Percentiles rank a stretch among this genome's conserved stretches.
Conservation (phyloP, 1,140 invertebrate genomes). For the Monomorium pharaonis region DNA sequence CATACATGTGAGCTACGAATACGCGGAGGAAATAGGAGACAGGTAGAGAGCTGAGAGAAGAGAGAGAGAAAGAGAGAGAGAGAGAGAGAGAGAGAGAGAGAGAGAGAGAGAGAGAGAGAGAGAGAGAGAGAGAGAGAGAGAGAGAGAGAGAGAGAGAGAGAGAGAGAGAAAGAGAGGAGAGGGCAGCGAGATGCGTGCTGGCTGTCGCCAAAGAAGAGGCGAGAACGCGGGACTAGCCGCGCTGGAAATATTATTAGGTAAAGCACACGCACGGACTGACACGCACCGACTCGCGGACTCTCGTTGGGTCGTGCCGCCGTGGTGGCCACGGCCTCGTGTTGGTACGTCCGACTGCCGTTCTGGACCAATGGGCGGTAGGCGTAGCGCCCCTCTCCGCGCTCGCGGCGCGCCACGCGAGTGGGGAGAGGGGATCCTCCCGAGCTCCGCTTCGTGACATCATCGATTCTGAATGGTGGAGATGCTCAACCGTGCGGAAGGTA, state of each 20-base stretch:
- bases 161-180: slow-evolving; percentile 3
- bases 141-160: not conserved
- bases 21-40: not conserved
- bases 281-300: slow-evolving; percentile 76
- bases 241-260: slow-evolving; percentile 75
- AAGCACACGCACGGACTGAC: slow-evolving; percentile 74
- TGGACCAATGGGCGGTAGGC: slow-evolving; percentile 70
- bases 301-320: slow-evolving; percentile 73
- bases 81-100: slow-evolving; percentile 2
- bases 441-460: slow-evolving; percentile 81
- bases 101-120: not conserved
- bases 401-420: slow-evolving; percentile 20
- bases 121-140: not conserved
- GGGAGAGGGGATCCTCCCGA: slow-evolving; percentile 68
- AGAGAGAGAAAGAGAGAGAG: not conserved
- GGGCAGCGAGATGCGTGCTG: slow-evolving; percentile 15
- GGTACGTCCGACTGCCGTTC: slow-evolving; percentile 57
- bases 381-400: slow-evolving; percentile 59
- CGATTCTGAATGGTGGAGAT: slow-evolving; percentile 85
- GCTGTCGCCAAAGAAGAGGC: slow-evolving; percentile 35
- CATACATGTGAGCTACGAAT: not conserved
- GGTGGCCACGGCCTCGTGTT: slow-evolving; percentile 71
- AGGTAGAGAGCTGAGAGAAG: no score
- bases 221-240: slow-evolving; percentile 56
- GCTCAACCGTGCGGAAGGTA: slow-evolving; percentile 84